A percentile compares a stretch with the other conserved stretches of the same genome.
Conservation (phyloP, 2,888 invertebrate genomes). For the Pseudoips prasinana region DNA sequence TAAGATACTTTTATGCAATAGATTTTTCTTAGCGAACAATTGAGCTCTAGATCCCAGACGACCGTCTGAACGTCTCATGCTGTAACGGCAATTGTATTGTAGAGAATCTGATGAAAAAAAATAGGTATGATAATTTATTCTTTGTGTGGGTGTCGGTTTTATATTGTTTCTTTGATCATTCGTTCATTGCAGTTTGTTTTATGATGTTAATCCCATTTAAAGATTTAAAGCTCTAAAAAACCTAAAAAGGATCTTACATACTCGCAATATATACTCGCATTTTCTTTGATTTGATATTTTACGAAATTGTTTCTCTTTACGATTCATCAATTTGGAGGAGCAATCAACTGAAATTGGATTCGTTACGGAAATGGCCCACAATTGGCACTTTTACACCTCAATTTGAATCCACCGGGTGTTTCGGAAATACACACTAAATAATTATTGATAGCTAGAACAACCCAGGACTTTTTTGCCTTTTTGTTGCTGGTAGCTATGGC, state of each 20-base stretch:
- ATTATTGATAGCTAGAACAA: too few relatives aligned
- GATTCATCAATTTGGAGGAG: conserved; percentile 50
- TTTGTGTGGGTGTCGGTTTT: too few relatives aligned
- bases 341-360: conserved; percentile 54
- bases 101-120: too few relatives aligned
- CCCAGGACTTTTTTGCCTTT: too few relatives aligned
- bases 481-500: too few relatives aligned
- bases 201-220: conserved; percentile 31
- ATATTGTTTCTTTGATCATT: conserved; percentile 18
- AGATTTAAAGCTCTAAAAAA: conserved; percentile 27
- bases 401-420: conserved; percentile 42
- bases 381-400: conserved; percentile 52
- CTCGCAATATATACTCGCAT: conserved; percentile 17
- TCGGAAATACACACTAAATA: too few relatives aligned
- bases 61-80: too few relatives aligned
- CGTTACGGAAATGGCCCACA: conserved; percentile 50
- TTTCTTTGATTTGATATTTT: conserved; percentile 44
- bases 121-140: too few relatives aligned
- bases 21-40: too few relatives aligned
- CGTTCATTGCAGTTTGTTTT: conserved; percentile 27
- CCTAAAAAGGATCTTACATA: conserved; percentile 19
- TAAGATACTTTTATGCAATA: too few relatives aligned
- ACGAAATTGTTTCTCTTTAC: conserved; percentile 51
- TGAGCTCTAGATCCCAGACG: too few relatives aligned
- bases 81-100: too few relatives aligned